Evolutionary conservation across 2,113 vertebrate species (phyloP).

Genomic region (Parus major): DNA sequence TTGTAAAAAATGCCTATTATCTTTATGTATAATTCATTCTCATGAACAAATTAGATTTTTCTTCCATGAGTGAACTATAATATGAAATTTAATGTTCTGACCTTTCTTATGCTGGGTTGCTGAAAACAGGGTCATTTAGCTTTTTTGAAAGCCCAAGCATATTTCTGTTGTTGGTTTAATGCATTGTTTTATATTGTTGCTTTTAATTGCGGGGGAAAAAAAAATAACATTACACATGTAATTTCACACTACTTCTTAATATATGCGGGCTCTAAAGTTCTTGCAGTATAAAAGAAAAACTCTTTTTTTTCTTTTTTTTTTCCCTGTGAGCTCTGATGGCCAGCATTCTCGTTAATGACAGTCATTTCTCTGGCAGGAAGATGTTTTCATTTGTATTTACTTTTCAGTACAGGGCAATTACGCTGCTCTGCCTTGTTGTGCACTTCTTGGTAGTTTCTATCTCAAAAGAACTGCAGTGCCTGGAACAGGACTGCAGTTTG

Average conservation of each 20-base stretch:
- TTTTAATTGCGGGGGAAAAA: conserved; percentile 46
- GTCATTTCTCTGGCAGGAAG: conserved; percentile 76
- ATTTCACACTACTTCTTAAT: conserved; percentile 62
- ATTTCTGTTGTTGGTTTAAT: conserved; percentile 35
- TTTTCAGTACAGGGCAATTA: conserved; percentile 76
- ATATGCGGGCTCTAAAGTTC: conserved; percentile 58
- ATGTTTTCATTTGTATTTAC: conserved; percentile 82
- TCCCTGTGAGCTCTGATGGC: conserved; percentile 53
- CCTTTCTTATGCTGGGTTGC: neutral
- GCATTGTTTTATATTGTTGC: conserved; percentile 30
- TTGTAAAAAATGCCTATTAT: conserved; percentile 34
- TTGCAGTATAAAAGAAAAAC: conserved; percentile 54
- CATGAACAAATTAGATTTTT: conserved; percentile 38
- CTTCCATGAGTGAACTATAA: conserved; percentile 16
- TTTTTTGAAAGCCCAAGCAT: conserved; percentile 26
- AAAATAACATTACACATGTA: neutral
- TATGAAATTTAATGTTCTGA: conserved; percentile 43
- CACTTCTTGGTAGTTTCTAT: conserved; percentile 56
- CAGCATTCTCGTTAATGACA: conserved; percentile 74
- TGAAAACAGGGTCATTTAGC: conserved; percentile 7
- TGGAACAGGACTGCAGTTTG: conserved; percentile 73
- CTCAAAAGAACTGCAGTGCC: conserved; percentile 76
- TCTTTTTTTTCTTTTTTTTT: neutral
- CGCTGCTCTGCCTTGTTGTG: conserved; percentile 48
- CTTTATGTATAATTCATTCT: conserved; percentile 43